Evolutionary conservation across 2,113 vertebrate species (phyloP), one percentile per base, ranked within the genome.

Genomic region (Variabilichromis moorii): DNA sequence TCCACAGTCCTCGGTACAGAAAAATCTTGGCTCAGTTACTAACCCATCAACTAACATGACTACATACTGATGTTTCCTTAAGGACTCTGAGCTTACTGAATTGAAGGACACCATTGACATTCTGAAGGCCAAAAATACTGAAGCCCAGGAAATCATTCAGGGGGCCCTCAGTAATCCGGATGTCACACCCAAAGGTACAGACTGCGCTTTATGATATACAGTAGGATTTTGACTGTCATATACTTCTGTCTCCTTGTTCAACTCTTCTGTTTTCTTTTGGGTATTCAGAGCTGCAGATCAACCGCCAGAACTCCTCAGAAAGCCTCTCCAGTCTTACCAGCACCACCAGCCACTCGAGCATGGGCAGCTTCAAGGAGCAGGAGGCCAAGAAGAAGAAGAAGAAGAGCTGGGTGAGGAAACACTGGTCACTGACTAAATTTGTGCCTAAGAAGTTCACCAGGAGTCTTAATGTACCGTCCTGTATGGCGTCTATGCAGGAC

Each of bases 351-450:
- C 98, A 98, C 89, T 98, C 98, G 53, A 99, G 98, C 89, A 91
- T 98, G 0, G 97, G 98, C 21, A 99, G 98, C 90, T 91, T 98
- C 76, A 99, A 99, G 91, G 98, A 99, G 0, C 97, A 97, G 2
- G 98, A 99, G 0, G 98, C 98, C 79, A 99, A 99, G 93, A 99
- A 99, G 96, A 99, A 99, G 96, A 99, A 99, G 90, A 99, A 99
- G 86, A 99, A 99, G 94, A 98, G 98, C 92, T 99, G 98, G 98
- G 98, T 98, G 95, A 96, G 98, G 24, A 35, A 31, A 51, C 5
- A 13, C 1, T 78, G 2, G 42, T 78, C 26, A 50, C 26, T 51
- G 26, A 78, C 45, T 78, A 31, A 0, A 33, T 51, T 31, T 24
- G 9, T 47, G 11, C 17, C n/a, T 2, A 37, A 66, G 55, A 53